A percentile compares a stretch with the other conserved stretches of the same genome.
These are phyloP conservation scores for Orthosia gracilis DNA, from an alignment of 2,888 invertebrate species.

Conservation along the genomic window DNA sequence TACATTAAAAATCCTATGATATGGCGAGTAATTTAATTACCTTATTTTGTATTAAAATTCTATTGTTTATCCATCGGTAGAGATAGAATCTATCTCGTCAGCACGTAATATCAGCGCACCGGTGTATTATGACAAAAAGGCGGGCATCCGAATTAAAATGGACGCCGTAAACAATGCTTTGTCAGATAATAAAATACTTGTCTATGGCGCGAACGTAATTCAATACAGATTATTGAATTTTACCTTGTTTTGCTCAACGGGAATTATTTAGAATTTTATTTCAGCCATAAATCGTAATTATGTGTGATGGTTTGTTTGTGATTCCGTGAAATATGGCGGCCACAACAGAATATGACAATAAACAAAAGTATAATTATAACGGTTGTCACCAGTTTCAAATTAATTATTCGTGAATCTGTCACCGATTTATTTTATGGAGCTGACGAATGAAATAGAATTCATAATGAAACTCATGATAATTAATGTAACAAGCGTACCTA, in stretches of 20 bases:
- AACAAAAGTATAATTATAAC: conserved; percentile 43
- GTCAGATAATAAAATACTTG: conserved; percentile 75
- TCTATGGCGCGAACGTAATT: conserved; percentile 75
- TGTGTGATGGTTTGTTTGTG: conserved; percentile 37
- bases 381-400: conserved; percentile 32
- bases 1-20: no score
- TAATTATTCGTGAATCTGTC: conserved; percentile 32
- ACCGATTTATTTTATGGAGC: conserved; percentile 15
- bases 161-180: conserved; percentile 76
- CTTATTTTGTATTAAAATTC: background rate
- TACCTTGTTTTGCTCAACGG: conserved; percentile 68
- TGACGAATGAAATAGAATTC: conserved; percentile 23
- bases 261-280: conserved; percentile 61
- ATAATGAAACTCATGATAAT: background rate
- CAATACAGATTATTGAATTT: conserved; percentile 73
- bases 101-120: conserved; percentile 61
- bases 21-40: background rate
- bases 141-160: conserved; percentile 81
- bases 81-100: background rate
- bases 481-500: background rate
- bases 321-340: conserved; percentile 38
- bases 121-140: conserved; percentile 82
- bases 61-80: background rate
- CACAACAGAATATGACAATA: conserved; percentile 22
- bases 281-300: conserved; percentile 51